Base-by-base conservation (phyloP, 2,888 invertebrate genomes). In the Zygaena filipendulae region DNA sequence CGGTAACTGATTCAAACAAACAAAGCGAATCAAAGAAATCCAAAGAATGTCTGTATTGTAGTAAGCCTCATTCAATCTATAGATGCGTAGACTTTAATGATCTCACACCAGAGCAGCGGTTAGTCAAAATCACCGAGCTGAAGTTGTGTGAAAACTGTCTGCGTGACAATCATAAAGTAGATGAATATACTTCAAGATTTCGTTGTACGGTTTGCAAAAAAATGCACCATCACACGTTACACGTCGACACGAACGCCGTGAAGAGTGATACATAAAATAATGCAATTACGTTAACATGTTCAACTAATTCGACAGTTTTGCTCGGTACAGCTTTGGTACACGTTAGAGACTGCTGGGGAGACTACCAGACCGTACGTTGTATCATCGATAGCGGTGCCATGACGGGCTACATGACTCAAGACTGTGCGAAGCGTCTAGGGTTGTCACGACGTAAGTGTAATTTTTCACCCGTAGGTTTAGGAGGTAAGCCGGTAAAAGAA, bases 161-260 rank as follows among this genome's bases (percentile, higher is more conserved):
- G 8, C 16, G 27, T 7, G 4, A 7, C 3, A 13, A 10, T 16
- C 27, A 27, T 13, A 12, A 5, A 7, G 13, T 13, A 11, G 18
- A 23, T 9, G 23, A 28, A n/a, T 28, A 23, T 11, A 11, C 23
- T 9, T 28, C 28, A 11, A 23, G 12, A 7, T n/a, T 23, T 12
- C 13, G 14, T 14, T 28, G 25, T 18, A 18, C 25, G 7, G 13
- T 24, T 8, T 29, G 29, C 19, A 29, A 29, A 22, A 22, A 28
- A 10, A 23, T 5, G 9, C 30, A 27, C 21, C 30, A 31, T 11
- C 21, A 31, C 21, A 23, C 21, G 3, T n/a, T 31, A 5, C 30
- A 27, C 12, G 1, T 27, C 3, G 27, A 31, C 10, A 5, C 26
- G 6, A 22, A 22, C n/a, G n/a, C n/a, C n/a, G n/a, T n/a, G n/a